Base-by-base conservation (phyloP, 2,797 vertebrate genomes). In the Gymnothorax javanicus region DNA sequence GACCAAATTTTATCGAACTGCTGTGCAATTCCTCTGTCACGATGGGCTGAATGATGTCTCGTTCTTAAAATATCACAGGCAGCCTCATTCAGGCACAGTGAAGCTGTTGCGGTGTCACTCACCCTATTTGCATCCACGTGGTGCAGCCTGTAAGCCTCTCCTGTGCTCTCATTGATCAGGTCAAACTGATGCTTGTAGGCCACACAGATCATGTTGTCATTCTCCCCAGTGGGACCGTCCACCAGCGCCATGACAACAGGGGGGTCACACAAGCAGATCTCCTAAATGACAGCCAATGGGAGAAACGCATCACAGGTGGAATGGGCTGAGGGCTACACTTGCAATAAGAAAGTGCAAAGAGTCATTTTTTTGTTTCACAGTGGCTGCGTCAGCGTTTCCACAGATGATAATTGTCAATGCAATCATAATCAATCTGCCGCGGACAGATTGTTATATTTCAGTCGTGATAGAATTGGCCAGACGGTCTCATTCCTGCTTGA, bases 121-220 rank as follows among this genome's bases (percentile, higher is more conserved):
- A 99, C 98, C 96, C 97, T 97, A 95, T 94, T 99, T 87, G 98
- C 95, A 82, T 99, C 98, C 60, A 99, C 95, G 0, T 99, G 97
- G 91, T 99, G 98, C 88, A 99, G 92, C 90, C 97, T 91, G 90
- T 97, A 99, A 88, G 97, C 97, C 71, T 99, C 98, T 8, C 98
- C 98, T 0, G 98, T 99, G 95, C 98, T 99, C 95, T 99, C 98
- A 17, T 97, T 99, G 92, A 99, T 97, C 92, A 99, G 94, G 90
- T 99, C 98, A 87, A 99, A 99, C 92, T 99, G 98, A 91, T 99
- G 98, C 64, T 97, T 97, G 93, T 99, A 99, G 0, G 97, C 98
- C 90, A 99, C 98, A 13, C 98, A 99, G 93, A 99, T 99, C 96
- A 98, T 97, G 89, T 99, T 99, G 96, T 99, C 98, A 4, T 98